Conservation (phyloP, 2,113 vertebrate species). For the Spilogale gracilis region DNA sequence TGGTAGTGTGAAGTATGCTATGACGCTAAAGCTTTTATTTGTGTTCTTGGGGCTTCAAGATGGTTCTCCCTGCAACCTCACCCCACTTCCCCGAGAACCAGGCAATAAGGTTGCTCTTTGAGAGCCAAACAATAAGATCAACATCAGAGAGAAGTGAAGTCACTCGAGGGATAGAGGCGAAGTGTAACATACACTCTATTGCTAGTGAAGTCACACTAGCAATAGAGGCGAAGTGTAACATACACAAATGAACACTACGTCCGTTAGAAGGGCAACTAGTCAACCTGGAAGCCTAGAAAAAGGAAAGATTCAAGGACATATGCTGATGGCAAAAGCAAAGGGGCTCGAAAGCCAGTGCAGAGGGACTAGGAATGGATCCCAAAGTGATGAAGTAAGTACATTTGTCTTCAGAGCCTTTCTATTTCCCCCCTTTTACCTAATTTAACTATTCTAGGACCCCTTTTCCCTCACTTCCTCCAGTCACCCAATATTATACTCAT, state of each 20-base stretch:
- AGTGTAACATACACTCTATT: too few species aligned
- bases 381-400: background rate
- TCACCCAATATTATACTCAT: background rate
- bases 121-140: background rate
- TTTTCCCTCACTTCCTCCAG: background rate
- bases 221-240: background rate
- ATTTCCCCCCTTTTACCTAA: background rate
- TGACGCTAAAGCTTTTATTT: background rate
- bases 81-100: background rate
- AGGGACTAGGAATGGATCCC: background rate
- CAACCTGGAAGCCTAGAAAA: background rate
- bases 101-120: background rate
- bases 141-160: background rate
- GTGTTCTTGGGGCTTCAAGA: background rate
- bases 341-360: background rate
- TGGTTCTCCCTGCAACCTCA: background rate
- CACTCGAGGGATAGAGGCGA: background rate
- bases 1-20: too few species aligned
- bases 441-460: background rate
- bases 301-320: background rate
- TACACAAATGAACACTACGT: background rate
- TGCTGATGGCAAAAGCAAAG: background rate
- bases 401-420: background rate
- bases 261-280: background rate
- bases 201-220: background rate